These are phyloP conservation scores for Mya arenaria DNA, from an alignment of 1,140 invertebrate species.

Conservation along the genomic window DNA sequence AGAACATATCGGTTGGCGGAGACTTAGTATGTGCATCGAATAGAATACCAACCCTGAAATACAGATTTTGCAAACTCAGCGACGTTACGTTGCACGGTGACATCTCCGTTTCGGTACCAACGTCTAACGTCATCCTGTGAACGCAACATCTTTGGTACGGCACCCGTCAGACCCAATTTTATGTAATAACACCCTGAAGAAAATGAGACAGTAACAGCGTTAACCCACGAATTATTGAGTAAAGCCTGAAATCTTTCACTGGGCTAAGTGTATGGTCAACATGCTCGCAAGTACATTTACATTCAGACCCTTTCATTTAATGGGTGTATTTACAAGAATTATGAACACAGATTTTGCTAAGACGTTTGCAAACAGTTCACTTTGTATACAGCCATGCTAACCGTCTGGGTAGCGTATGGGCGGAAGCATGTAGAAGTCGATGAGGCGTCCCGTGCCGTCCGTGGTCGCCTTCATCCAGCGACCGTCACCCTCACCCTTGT, in stretches of 20 bases:
- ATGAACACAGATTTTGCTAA: background rate
- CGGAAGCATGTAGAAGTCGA: constrained; percentile 36
- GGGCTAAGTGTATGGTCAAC: background rate
- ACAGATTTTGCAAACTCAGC: too few relatives aligned
- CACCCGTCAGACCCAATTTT: too few relatives aligned
- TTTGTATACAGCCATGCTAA: background rate
- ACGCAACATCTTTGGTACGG: too few relatives aligned
- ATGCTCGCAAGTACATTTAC: background rate
- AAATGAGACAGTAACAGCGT: background rate
- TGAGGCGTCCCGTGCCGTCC: background rate
- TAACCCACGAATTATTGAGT: background rate
- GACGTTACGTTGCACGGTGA: too few relatives aligned
- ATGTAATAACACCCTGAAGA: too few relatives aligned
- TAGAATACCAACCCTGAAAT: too few relatives aligned
- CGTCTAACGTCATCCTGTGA: too few relatives aligned
- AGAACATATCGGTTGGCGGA: background rate
- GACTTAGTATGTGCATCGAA: too few relatives aligned
- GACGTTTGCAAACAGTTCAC: background rate
- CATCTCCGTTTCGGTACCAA: too few relatives aligned
- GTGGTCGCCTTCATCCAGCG: background rate
- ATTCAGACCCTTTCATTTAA: background rate
- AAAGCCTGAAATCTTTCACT: background rate
- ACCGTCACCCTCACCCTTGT: background rate
- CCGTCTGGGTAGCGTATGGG: constrained; percentile 37
- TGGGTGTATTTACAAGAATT: background rate